Percentiles rank a stretch among this genome's conserved stretches.
These are phyloP conservation scores for Agapornis roseicollis DNA, from an alignment of 2,113 vertebrate genomes.

Conservation along the genomic window DNA sequence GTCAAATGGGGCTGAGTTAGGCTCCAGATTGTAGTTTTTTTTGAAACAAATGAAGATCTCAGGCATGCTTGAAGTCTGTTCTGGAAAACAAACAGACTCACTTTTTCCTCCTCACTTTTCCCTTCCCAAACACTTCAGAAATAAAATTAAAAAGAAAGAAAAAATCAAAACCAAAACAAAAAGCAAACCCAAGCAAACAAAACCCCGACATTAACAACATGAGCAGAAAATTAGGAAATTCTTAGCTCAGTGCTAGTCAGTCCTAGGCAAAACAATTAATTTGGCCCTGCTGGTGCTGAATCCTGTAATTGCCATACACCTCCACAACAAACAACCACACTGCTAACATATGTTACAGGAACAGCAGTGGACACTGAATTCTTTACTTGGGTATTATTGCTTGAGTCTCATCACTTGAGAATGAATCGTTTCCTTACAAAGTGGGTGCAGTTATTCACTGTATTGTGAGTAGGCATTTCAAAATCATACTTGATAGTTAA, in stretches of 20 bases:
- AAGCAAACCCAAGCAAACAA: background rate
- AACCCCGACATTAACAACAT: background rate
- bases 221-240: background rate
- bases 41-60: background rate
- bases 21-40: background rate
- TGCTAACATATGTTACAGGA: background rate
- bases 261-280: background rate
- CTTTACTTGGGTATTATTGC: background rate
- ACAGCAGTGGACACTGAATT: background rate
- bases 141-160: background rate
- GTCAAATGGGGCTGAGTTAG: background rate
- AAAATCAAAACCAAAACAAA: background rate
- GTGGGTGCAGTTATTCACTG: background rate
- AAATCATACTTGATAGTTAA: background rate
- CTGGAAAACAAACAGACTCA: background rate
- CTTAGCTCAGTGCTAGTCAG: background rate
- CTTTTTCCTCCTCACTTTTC: background rate
- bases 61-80: background rate
- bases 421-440: background rate
- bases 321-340: rapidly evolving
- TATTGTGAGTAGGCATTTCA: background rate
- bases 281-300: background rate
- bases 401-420: background rate
- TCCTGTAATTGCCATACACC: background rate
- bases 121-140: background rate